A percentile compares a stretch with the other conserved stretches of the same genome.
Evolutionary conservation across 2,888 invertebrate species (phyloP).

Genomic region (Drosophila emarginata): DNA sequence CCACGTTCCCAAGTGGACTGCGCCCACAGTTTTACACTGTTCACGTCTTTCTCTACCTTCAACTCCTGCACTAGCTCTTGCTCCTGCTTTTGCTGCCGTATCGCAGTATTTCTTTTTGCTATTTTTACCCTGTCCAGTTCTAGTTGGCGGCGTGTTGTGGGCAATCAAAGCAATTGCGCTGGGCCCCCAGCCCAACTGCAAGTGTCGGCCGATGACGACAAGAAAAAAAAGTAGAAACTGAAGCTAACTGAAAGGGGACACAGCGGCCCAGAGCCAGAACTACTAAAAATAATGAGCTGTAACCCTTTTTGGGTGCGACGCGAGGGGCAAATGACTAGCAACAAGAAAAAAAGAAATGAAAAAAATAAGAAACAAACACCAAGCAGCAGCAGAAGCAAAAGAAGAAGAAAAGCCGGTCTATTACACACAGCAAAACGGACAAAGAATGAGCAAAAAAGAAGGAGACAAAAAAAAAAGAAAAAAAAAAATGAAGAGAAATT

Average conservation of each 20-base stretch:
- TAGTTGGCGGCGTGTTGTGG: constrained; percentile 58
- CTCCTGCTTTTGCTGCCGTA: not conserved
- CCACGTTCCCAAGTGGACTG: constrained; percentile 25
- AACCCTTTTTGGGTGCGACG: constrained; percentile 58
- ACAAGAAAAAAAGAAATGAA: not conserved
- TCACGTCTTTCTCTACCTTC: not conserved
- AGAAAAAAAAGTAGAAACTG: too few species aligned
- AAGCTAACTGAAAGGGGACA: not conserved
- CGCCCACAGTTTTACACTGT: constrained; percentile 36
- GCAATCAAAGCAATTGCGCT: constrained; percentile 72
- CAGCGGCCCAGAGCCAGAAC: constrained; percentile 16
- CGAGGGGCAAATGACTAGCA: constrained; percentile 9
- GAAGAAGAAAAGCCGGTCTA: constrained; percentile 22
- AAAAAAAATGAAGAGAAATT: constrained; percentile 50
- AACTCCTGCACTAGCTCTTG: not conserved
- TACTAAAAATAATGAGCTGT: constrained; percentile 69
- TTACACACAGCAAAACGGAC: constrained; percentile 34
- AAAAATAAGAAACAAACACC: not conserved
- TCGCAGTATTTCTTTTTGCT: constrained; percentile 21
- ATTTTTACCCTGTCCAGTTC: constrained; percentile 45
- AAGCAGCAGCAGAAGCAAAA: constrained; percentile 29
- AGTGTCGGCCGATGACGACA: constrained; percentile 47
- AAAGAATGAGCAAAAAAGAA: not conserved
- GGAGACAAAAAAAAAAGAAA: not conserved
- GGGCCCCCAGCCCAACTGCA: constrained; percentile 54